Conservation (phyloP, 2,113 vertebrate species). For the Laterallus jamaicensis region DNA sequence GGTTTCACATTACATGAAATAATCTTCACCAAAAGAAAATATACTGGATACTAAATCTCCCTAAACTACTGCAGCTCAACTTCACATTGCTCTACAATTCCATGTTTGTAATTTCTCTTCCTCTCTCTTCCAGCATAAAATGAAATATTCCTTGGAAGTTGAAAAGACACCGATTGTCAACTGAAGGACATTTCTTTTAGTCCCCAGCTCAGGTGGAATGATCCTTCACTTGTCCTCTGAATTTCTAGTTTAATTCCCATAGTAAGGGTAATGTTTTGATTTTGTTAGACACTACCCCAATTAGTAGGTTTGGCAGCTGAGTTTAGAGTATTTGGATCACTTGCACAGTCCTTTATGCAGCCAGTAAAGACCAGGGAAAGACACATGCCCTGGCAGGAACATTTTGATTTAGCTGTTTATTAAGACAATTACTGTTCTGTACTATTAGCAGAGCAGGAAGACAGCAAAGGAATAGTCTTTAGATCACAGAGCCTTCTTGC, state of each 20-base stretch:
- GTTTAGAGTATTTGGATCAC: not conserved
- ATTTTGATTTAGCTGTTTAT: not conserved
- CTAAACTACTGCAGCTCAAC: not conserved
- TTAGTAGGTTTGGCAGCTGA: not conserved
- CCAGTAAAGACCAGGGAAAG: not conserved
- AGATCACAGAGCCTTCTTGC: not conserved
- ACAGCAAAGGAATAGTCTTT: not conserved
- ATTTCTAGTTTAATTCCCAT: not conserved
- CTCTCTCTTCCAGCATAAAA: not conserved
- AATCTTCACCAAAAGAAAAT: not conserved
- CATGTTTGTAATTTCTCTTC: not conserved
- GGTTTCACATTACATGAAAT: not conserved
- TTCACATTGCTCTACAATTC: not conserved
- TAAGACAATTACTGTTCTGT: not conserved
- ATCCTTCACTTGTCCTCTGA: not conserved
- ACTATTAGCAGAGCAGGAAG: not conserved
- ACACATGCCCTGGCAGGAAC: not conserved
- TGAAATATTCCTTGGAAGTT: slow-evolving; percentile 28
- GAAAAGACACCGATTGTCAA: not conserved
- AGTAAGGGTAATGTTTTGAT: not conserved
- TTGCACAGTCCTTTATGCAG: not conserved
- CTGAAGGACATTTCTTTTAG: not conserved
- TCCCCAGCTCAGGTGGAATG: not conserved
- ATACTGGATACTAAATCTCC: not conserved
- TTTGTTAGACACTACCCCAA: not conserved